Conservation (phyloP, 2,113 vertebrate species). For the Anguilla japonica region DNA sequence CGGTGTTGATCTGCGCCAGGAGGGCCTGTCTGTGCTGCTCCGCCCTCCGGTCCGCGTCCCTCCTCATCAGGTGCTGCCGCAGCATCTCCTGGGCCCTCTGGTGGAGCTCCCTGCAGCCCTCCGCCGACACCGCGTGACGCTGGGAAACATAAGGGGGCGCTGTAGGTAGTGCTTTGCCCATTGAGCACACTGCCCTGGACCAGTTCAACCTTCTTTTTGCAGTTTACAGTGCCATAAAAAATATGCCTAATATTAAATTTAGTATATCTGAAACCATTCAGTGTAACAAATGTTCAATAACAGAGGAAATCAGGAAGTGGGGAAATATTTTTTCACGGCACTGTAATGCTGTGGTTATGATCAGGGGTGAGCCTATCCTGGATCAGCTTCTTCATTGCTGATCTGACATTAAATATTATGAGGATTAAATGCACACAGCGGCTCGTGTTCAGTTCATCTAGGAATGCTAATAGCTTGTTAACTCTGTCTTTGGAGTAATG, state of each 20-base stretch:
- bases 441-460: neutral
- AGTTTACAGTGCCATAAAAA: too few species aligned
- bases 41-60: constrained; percentile 62
- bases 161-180: neutral
- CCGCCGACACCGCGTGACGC: constrained; percentile 70
- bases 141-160: constrained; percentile 32
- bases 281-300: too few species aligned
- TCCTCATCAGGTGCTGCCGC: constrained; percentile 70
- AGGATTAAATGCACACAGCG: neutral
- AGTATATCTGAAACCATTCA: too few species aligned
- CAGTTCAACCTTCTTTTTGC: neutral
- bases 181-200: neutral
- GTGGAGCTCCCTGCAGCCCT: constrained; percentile 75
- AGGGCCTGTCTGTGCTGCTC: constrained; percentile 71
- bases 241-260: too few species aligned
- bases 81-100: constrained; percentile 73
- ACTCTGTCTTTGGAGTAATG: neutral
- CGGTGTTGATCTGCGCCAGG: constrained; percentile 78
- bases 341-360: neutral
- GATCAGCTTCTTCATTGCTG: neutral
- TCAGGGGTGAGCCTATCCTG: neutral
- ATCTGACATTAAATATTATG: neutral
- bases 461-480: neutral
- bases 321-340: too few species aligned
- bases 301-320: too few species aligned